Evolutionary conservation across 2,113 vertebrate genomes (phyloP), one percentile per base, ranked within the genome.

Genomic region (Furnarius figulus): DNA sequence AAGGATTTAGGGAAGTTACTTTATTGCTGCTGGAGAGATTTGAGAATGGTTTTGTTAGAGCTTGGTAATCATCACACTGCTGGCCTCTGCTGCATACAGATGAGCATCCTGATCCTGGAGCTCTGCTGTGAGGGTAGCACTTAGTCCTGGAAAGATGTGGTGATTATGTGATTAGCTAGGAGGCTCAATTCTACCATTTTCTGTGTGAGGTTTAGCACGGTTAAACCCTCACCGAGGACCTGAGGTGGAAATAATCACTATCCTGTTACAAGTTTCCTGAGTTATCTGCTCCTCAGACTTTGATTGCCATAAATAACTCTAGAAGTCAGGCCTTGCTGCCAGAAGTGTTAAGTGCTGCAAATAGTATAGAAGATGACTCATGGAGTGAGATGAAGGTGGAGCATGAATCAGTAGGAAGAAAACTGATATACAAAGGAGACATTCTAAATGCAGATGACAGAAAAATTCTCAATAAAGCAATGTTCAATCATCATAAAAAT

Each of bases 361-460:
- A 96, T 88, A 94, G 95, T 93, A 63, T 61, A 28, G 90, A 77
- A 78, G 68, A 91, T 97, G 96, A 96, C 59, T 97, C 96, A 97
- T 75, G 72, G 80, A 74, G 87, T 77, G 90, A 93, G 79, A 90
- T 70, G 79, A 95, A 95, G 95, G 90, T 91, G 82, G 78, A 90
- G 56, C 79, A 93, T 91, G 95, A 96, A 83, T 93, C 93, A 91
- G 94, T 88, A 67, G 83, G 85, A 86, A 90, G 92, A 93, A 93
- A 95, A 93, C 86, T 52, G 52, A 72, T 93, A 59, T 44, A 95
- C 95, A 90, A 94, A 95, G 59, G 87, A 91, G 92, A 81, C 1
- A 0, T 83, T 88, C 52, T 92, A 63, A 91, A 84, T 86, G 52
- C 52, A 65, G 63, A 83, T 91, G 82, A 88, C 74, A 93, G 47